A percentile compares a stretch with the other conserved stretches of the same genome.
These are phyloP conservation scores for Cebidichthys violaceus DNA, from an alignment of 2,113 vertebrate species.

Conservation along the genomic window DNA sequence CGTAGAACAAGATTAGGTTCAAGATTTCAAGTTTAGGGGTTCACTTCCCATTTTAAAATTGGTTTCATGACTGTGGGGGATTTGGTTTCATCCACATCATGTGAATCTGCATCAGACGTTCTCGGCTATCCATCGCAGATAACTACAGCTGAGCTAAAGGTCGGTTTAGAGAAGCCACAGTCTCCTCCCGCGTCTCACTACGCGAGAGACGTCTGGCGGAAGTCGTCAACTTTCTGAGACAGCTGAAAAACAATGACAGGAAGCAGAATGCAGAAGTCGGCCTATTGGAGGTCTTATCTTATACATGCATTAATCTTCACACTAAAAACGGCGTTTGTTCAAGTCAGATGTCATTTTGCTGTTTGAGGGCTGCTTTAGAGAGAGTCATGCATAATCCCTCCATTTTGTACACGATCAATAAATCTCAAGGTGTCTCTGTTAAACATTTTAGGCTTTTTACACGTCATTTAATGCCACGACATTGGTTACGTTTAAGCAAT, in stretches of 20 bases:
- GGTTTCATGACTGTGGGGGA: neutral
- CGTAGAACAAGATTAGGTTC: neutral
- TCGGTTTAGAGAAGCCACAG: neutral
- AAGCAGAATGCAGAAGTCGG: conserved; percentile 2
- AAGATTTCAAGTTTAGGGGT: neutral
- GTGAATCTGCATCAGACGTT: neutral
- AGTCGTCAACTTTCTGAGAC: neutral
- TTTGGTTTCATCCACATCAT: neutral
- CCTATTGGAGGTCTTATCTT: conserved; percentile 10
- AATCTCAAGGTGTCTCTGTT: neutral
- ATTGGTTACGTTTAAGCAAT: too few relatives aligned
- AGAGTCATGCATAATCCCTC: neutral
- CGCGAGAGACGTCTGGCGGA: neutral
- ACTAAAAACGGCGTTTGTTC: neutral
- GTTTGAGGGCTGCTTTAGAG: neutral
- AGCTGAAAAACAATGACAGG: conserved; percentile 34
- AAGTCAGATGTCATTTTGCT: neutral
- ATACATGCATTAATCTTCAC: neutral
- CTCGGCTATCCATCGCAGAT: neutral
- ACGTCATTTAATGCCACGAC: neutral
- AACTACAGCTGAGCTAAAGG: neutral
- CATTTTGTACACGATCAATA: neutral
- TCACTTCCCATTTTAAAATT: neutral
- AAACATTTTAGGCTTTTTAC: neutral
- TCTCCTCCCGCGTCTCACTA: neutral